Evolutionary conservation across 1,140 invertebrate genomes (phyloP).

Genomic region (Pollicipes pollicipes): DNA sequence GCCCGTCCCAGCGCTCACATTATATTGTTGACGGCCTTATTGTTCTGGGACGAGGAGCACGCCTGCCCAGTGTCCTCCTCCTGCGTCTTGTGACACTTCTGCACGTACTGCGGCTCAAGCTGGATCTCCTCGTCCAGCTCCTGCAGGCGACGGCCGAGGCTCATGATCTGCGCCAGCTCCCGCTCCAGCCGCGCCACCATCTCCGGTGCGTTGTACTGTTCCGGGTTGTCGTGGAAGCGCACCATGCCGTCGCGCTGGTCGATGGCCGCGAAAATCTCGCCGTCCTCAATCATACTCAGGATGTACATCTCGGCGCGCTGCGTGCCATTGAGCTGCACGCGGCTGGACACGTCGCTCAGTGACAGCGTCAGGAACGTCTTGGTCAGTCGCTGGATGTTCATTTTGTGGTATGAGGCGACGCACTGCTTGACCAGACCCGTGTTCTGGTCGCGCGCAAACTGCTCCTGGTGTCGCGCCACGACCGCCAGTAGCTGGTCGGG

Average conservation of each 20-base stretch:
- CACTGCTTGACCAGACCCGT: conserved; percentile 49
- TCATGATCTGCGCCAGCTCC: conserved; percentile 28
- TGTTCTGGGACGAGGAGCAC: not conserved
- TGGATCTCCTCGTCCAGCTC: conserved; percentile 88
- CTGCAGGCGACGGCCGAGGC: conserved; percentile 31
- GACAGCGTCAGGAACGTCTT: conserved; percentile 94
- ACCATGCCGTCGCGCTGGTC: conserved; percentile 98
- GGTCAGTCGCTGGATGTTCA: conserved; percentile 89
- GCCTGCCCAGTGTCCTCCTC: not conserved
- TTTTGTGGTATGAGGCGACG: conserved; percentile 72
- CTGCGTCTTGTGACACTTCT: conserved; percentile 31
- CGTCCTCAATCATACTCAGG: conserved; percentile 92
- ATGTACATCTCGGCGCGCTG: conserved; percentile 84
- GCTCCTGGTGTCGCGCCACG: conserved; percentile 15
- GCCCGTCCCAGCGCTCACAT: not conserved
- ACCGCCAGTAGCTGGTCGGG: conserved; percentile 40
- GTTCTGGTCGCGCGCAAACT: conserved; percentile 40
- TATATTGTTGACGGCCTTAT: not conserved
- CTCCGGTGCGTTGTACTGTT: conserved; percentile 74
- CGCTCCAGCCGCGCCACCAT: conserved; percentile 72
- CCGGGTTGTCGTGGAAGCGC: conserved; percentile 58
- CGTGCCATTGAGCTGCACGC: conserved; percentile 65
- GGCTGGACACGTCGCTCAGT: conserved; percentile 74
- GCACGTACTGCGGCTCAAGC: conserved; percentile 68
- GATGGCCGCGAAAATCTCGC: conserved; percentile 90